A percentile compares a stretch with the other conserved stretches of the same genome.
Conservation (phyloP, 2,113 vertebrate genomes). For the Apteryx mantelli region DNA sequence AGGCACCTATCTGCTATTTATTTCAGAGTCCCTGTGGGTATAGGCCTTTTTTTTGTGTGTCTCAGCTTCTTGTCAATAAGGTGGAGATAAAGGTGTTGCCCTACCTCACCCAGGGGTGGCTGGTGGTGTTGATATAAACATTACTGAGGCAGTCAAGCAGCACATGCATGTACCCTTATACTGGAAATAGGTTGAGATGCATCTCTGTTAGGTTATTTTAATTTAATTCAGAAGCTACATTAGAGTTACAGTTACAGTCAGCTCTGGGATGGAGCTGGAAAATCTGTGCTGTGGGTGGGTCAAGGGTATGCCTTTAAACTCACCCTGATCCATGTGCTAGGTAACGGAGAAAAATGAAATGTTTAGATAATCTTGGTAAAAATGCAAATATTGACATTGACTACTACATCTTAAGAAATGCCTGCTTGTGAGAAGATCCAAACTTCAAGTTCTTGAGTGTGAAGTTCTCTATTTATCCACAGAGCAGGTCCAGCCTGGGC, state of each 20-base stretch:
- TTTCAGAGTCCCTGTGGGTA: not conserved
- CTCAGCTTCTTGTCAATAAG: not conserved
- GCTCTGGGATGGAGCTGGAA: not conserved
- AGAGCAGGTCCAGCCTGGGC: not conserved
- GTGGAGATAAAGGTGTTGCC: not conserved
- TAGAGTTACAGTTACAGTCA: not conserved
- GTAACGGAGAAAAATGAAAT: not conserved
- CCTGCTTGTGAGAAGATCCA: not conserved
- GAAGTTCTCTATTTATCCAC: not conserved
- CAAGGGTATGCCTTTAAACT: not conserved
- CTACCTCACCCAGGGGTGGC: fast-evolving
- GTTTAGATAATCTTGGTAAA: not conserved
- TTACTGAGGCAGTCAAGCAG: not conserved
- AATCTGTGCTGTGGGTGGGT: not conserved
- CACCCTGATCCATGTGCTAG: not conserved
- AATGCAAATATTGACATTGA: not conserved
- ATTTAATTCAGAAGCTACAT: not conserved
- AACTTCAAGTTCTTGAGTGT: not conserved
- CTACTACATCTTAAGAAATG: not conserved
- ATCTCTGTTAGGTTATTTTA: not conserved
- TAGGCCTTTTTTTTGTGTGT: not conserved
- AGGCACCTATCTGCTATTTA: not conserved
- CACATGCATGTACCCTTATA: not conserved
- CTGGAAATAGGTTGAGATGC: not conserved
- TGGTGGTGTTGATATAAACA: fast-evolving